These are phyloP conservation scores for Drosophila monieri DNA, from an alignment of 2,888 invertebrate genomes.

Conservation along the genomic window DNA sequence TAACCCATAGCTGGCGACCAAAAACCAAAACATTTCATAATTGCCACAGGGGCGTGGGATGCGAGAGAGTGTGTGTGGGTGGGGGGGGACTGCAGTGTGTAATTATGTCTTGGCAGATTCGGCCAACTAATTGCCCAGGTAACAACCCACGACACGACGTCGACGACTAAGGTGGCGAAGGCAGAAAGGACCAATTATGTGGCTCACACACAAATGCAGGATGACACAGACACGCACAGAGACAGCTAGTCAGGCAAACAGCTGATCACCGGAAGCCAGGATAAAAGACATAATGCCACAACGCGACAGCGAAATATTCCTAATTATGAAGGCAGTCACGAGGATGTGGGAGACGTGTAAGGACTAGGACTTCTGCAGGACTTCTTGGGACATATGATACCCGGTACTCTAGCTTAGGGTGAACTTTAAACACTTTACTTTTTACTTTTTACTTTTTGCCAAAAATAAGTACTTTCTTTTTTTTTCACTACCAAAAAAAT, in stretches of 20 bases:
- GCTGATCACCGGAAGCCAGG: constrained; percentile 1
- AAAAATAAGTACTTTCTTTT: no score
- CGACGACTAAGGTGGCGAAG: background rate
- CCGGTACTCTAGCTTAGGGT: no score
- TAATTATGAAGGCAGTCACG: background rate
- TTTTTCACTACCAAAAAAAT: no score
- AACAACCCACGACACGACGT: constrained; percentile 17
- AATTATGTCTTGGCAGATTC: constrained; percentile 33
- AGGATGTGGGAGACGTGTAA: no score
- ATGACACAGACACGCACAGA: background rate
- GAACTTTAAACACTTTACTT: no score
- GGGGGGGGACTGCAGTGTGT: constrained; percentile 9
- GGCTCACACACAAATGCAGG: constrained; percentile 3
- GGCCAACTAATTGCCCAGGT: constrained; percentile 34
- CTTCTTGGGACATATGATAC: no score
- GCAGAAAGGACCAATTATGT: constrained; percentile 12
- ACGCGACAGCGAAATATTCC: background rate
- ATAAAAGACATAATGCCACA: constrained; percentile 1
- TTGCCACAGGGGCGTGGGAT: background rate
- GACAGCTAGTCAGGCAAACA: background rate
- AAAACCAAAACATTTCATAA: constrained; percentile 9
- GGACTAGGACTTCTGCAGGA: no score
- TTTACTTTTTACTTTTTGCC: no score
- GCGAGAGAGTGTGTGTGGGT: background rate
- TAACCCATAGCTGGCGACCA: background rate